Evolutionary conservation across 1,140 invertebrate genomes (phyloP), one percentile per base, ranked within the genome.

Genomic region (Caenorhabditis brenneri): DNA sequence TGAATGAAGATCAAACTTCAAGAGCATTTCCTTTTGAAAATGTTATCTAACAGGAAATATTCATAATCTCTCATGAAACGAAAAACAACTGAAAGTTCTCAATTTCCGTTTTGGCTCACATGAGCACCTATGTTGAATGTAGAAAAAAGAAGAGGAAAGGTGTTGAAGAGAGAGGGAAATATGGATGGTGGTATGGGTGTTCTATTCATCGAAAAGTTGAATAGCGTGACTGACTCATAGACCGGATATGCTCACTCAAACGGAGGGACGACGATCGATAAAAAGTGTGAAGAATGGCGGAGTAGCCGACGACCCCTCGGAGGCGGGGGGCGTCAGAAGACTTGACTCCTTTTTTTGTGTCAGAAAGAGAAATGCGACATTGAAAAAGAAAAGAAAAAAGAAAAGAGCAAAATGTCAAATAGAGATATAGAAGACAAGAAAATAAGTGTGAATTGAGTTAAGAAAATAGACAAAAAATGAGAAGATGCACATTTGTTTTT

Each of bases 201-300:
- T 74, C 65, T 74, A 74, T 74, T 74, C 65, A 74, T 74, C 36
- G 36, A 74, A 22, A 74, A n/a, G 65, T 74, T 74, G 65, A 74
- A 74, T 46, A 74, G 65, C 36, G 29, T 46, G 65, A 74, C 36
- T 74, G 65, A 74, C 36, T 74, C 65, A 74, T 74, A 42, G 58
- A 74, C 65, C 65, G 65, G 65, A 74, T 74, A 74, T 74, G 65
- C 65, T 74, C 36, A 74, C 36, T 74, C 65, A 39, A 74, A 39
- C 36, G n/a, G n/a, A n/a, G n/a, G n/a, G n/a, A n/a, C n/a, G 65
- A 42, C 65, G 65, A 74, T 74, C 65, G 65, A 74, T 74, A 74
- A 42, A 74, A 74, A 74, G 65, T 74, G 65, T 74, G 65, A 74
- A 74, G 65, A 39, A 74, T 31, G 36, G 60, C 31, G 58, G 65